phyloP scores from a whole-genome alignment of 2,113 vertebrate genomes.

The Toxotes jaculatrix region DNA sequence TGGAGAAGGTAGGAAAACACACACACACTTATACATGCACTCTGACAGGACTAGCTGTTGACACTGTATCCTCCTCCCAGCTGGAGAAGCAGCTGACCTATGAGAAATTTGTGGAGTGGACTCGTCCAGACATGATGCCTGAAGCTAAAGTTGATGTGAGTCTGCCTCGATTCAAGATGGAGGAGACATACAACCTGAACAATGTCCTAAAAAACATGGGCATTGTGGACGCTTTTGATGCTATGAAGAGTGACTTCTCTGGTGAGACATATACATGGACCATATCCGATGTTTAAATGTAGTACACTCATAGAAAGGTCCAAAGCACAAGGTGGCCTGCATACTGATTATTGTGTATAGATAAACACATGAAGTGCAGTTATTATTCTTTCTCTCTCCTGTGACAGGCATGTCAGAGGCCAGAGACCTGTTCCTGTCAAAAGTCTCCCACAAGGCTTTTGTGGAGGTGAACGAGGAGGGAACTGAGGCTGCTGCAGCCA shows the following conservation, averaged over 20 bases:
- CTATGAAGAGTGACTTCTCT: slow-evolving; percentile 82
- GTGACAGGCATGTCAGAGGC: slow-evolving; percentile 85
- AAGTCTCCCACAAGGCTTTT: slow-evolving; percentile 91
- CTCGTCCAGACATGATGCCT: slow-evolving; percentile 81
- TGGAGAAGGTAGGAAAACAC: slow-evolving; percentile 87
- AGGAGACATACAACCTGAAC: slow-evolving; percentile 87
- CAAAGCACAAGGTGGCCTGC: too few relatives aligned
- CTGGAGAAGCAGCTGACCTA: slow-evolving; percentile 86
- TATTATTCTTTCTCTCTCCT: background rate
- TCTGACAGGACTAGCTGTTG: background rate
- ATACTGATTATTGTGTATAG: too few relatives aligned
- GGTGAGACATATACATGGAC: slow-evolving; percentile 46
- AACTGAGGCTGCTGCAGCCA: slow-evolving; percentile 89
- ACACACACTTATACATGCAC: background rate
- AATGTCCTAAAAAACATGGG: slow-evolving; percentile 83
- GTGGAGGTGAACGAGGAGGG: slow-evolving; percentile 93
- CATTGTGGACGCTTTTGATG: slow-evolving; percentile 86
- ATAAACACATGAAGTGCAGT: too few relatives aligned
- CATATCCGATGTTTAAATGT: background rate
- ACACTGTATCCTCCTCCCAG: slow-evolving; percentile 64
- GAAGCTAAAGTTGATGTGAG: slow-evolving; percentile 77
- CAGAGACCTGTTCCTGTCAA: slow-evolving; percentile 86
- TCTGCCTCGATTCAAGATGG: slow-evolving; percentile 88
- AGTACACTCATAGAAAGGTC: too few relatives aligned
- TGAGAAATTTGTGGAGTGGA: slow-evolving; percentile 86